Evolutionary conservation across 2,888 invertebrate genomes (phyloP).

Genomic region (Ormyrus thymus): DNA sequence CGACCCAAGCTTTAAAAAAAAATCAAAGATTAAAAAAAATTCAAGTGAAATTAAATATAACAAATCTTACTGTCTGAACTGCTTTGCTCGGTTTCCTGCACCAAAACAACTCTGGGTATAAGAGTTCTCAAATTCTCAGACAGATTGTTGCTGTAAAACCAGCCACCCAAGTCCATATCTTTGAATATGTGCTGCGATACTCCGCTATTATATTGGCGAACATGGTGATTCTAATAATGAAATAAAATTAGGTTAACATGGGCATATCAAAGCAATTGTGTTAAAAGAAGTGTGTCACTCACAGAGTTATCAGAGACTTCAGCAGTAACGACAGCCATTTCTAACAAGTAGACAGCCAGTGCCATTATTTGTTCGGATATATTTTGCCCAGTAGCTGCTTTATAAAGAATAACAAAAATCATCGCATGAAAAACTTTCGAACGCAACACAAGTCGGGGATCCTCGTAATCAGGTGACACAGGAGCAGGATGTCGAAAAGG

Average conservation of each 20-base stretch:
- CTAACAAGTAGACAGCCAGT: slow-evolving; percentile 89
- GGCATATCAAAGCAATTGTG: too few relatives aligned
- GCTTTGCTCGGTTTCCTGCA: slow-evolving; percentile 77
- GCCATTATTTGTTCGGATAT: slow-evolving; percentile 93
- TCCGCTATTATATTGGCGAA: slow-evolving; percentile 75
- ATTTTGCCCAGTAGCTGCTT: slow-evolving; percentile 85
- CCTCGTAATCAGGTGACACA: slow-evolving; percentile 81
- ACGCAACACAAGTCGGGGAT: slow-evolving; percentile 80
- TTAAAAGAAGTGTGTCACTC: slow-evolving; percentile 53
- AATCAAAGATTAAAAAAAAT: background rate
- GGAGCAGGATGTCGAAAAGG: slow-evolving; percentile 85
- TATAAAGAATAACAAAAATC: slow-evolving; percentile 88
- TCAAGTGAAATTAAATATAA: slow-evolving; percentile 13
- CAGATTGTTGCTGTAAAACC: slow-evolving; percentile 85
- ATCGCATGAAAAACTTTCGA: slow-evolving; percentile 83
- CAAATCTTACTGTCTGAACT: slow-evolving; percentile 80
- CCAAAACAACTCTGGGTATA: slow-evolving; percentile 80
- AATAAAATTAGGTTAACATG: too few relatives aligned
- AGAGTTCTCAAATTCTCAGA: slow-evolving; percentile 85
- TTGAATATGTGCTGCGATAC: slow-evolving; percentile 71
- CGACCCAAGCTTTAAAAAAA: background rate
- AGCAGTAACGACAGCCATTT: slow-evolving; percentile 83
- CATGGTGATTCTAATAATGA: slow-evolving; percentile 72
- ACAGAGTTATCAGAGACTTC: slow-evolving; percentile 74
- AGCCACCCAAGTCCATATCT: slow-evolving; percentile 80